Base-by-base conservation (phyloP, 92 coral and sea anemone species). In the Palythoa grandiflora region DNA sequence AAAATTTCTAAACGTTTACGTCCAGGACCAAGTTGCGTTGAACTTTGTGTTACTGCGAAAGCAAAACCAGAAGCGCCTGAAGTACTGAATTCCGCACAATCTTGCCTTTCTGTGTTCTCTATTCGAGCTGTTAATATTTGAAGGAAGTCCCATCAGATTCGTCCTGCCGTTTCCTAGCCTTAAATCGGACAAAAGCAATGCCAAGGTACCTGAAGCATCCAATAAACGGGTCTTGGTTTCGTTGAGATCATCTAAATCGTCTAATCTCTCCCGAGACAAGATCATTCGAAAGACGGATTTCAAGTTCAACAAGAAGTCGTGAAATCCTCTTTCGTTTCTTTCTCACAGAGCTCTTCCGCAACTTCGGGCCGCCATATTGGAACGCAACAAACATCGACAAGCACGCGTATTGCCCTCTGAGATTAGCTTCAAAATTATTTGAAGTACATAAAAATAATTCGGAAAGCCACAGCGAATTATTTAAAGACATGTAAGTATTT, bases 1-100 rank as follows among this genome's bases (percentile, higher is more conserved):
- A 91, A 74, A 38, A 92, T 90, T 21, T 87, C 93, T 38, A 60
- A 89, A 84, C 92, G 88, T 77, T 52, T 72, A 28, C 28, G 28
- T 28, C 28, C 28, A 28, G 28, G 28, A 28, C 28, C 28, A 28
- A 28, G 28, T 28, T 28, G 28, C 28, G 28, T 28, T 28, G 28
- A 28, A 28, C 28, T 28, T 28, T 28, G 28, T 28, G 28, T 28
- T 28, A 28, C 48, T 44, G 48, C 48, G 48, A 44, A 44, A 44
- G 48, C 48, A 44, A 6, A 3, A 44, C 50, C 50, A 44, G 50
- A 44, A 4, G 50, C 50, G 50, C 50, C 50, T 44, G 50, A 44
- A 44, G 50, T 44, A 44, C 50, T 44, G 6, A 44, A 44, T 44
- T 44, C 50, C 50, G 50, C 50, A 44, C 50, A 44, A 44, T 44